A percentile compares a stretch with the other conserved stretches of the same genome.
These are phyloP conservation scores for Amaurobius ferox DNA, from an alignment of 2,888 invertebrate species.

Conservation along the genomic window DNA sequence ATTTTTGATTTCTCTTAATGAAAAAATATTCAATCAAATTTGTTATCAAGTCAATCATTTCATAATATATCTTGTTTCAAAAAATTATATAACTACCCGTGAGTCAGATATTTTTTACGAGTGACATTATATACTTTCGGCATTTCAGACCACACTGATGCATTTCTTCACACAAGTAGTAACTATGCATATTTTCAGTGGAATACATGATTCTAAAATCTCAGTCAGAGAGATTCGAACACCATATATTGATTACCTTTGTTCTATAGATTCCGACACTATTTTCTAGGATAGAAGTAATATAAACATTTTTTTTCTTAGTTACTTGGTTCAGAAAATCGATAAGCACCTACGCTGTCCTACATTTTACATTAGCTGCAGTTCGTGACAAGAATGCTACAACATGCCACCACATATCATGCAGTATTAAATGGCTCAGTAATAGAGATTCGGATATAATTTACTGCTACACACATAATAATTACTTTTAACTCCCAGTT, in stretches of 20 bases:
- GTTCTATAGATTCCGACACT: constrained; percentile 23
- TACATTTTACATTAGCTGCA: constrained; percentile 67
- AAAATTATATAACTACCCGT: neutral
- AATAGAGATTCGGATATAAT: constrained; percentile 55
- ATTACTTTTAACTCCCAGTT: constrained; percentile 63
- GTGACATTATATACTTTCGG: neutral
- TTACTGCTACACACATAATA: constrained; percentile 62
- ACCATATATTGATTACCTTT: constrained; percentile 51
- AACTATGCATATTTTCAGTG: neutral
- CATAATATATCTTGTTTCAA: too few species aligned
- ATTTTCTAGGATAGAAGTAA: neutral
- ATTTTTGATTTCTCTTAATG: too few species aligned
- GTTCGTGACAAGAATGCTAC: constrained; percentile 59
- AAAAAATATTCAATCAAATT: too few species aligned
- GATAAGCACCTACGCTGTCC: constrained; percentile 61
- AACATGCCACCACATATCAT: constrained; percentile 44
- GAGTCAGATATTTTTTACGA: neutral
- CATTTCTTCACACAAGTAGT: neutral
- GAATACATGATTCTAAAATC: neutral
- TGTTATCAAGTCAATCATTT: too few species aligned
- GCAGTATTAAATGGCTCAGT: constrained; percentile 59
- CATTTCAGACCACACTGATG: neutral
- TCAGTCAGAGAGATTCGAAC: constrained; percentile 28
- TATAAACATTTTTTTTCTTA: constrained; percentile 1
- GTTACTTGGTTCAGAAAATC: constrained; percentile 55